Conservation (phyloP, 2,797 vertebrate species). For the Acanthiza pusilla region DNA sequence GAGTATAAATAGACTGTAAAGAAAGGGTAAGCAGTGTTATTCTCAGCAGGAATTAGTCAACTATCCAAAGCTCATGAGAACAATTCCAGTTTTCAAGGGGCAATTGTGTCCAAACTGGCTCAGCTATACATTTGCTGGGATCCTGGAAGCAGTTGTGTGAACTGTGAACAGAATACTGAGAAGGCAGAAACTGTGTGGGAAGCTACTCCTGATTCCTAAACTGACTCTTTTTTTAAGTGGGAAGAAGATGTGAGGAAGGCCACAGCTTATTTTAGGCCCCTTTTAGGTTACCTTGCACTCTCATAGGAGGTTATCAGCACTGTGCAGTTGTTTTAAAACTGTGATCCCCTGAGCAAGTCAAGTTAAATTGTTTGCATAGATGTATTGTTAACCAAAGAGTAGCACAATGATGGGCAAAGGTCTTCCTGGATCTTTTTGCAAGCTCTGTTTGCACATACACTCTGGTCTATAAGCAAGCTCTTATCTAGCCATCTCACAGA, state of each 20-base stretch:
- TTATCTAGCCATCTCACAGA: neutral
- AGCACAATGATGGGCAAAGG: neutral
- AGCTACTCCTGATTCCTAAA: neutral
- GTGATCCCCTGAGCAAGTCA: neutral
- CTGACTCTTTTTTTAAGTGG: neutral
- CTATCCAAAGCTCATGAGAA: slow-evolving; percentile 42
- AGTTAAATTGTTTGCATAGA: neutral
- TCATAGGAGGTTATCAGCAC: neutral
- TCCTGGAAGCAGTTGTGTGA: slow-evolving; percentile 31
- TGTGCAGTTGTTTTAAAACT: neutral
- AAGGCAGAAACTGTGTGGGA: neutral
- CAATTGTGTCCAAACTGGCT: slow-evolving; percentile 41
- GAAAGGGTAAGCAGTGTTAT: slow-evolving; percentile 8
- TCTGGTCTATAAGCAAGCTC: neutral
- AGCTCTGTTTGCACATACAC: neutral
- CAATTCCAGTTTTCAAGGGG: neutral
- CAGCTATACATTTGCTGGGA: slow-evolving; percentile 40
- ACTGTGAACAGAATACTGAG: slow-evolving; percentile 45
- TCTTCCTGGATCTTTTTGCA: neutral
- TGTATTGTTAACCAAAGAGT: neutral
- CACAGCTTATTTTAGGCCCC: neutral
- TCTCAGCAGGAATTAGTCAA: slow-evolving; percentile 34
- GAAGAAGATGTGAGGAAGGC: neutral
- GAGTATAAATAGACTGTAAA: slow-evolving; percentile 29
- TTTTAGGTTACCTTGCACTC: neutral